phyloP scores from a whole-genome alignment of 2,113 vertebrate genomes.

The Rynchops niger region DNA sequence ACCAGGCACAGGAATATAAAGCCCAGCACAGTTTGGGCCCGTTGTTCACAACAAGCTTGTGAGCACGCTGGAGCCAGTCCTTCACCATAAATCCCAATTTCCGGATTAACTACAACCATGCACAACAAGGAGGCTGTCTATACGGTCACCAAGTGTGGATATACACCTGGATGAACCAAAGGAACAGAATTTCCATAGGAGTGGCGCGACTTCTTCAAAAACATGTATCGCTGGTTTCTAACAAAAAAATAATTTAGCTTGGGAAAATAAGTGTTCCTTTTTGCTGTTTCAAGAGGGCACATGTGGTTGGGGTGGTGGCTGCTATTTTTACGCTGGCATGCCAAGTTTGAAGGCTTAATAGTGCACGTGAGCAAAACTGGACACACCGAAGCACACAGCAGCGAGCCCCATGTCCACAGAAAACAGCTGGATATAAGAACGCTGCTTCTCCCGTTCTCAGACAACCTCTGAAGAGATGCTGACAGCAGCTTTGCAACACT shows the following conservation, averaged over 20 bases:
- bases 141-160: not conserved
- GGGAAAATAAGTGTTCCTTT: not conserved
- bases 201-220: not conserved
- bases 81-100: not conserved
- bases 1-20: not conserved
- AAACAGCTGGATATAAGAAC: not conserved
- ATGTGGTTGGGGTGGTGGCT: not conserved
- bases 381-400: not conserved
- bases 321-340: not conserved
- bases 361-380: not conserved
- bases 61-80: not conserved
- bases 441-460: not conserved
- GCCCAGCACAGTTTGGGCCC: rapidly evolving
- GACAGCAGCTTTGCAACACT: not conserved
- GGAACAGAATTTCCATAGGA: not conserved
- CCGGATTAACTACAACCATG: not conserved
- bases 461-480: not conserved
- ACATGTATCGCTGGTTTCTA: rapidly evolving
- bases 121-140: not conserved
- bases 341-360: not conserved
- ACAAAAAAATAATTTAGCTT: not conserved
- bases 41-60: not conserved
- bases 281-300: not conserved
- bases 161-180: not conserved
- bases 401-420: not conserved